Percentiles rank a stretch among this genome's conserved stretches.
Conservation (phyloP, 2,888 invertebrate genomes). For the Sarcophaga variegata region DNA sequence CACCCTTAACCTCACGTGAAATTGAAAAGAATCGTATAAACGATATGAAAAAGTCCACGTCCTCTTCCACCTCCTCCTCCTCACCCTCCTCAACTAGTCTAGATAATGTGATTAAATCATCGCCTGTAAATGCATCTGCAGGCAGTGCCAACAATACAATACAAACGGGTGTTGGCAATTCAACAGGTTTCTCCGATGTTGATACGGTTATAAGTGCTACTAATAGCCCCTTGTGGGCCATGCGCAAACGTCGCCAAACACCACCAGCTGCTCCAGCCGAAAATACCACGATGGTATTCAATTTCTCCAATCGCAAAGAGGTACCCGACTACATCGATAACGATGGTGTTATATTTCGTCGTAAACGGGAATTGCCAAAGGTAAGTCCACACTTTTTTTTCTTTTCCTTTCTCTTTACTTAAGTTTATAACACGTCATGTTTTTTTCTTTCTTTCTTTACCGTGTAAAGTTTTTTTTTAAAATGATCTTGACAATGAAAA, state of each 20-base stretch:
- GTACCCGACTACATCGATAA: conserved; percentile 96
- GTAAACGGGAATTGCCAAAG: conserved; percentile 88
- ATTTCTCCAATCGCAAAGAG: conserved; percentile 92
- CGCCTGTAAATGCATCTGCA: conserved; percentile 35
- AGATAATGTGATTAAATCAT: conserved; percentile 77
- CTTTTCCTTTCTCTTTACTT: neutral
- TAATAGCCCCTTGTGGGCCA: conserved; percentile 76
- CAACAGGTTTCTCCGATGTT: conserved; percentile 73
- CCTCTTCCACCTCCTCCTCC: conserved; percentile 61
- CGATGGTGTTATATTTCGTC: conserved; percentile 89
- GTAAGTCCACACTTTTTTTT: conserved; percentile 82
- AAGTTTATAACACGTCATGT: too few relatives aligned
- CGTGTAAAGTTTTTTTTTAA: too few relatives aligned
- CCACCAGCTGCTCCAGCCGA: conserved; percentile 80
- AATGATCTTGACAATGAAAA: too few relatives aligned
- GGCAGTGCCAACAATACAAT: conserved; percentile 5
- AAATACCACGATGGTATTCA: conserved; percentile 91
- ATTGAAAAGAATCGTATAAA: conserved; percentile 88
- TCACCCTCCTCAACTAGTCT: conserved; percentile 74
- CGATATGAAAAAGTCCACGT: conserved; percentile 84
- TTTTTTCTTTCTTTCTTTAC: too few relatives aligned
- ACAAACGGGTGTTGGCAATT: neutral
- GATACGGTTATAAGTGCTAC: conserved; percentile 73
- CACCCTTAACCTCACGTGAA: conserved; percentile 84
- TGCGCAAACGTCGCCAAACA: conserved; percentile 77